These are phyloP conservation scores for Chrysopilus asiliformis DNA, from an alignment of 2,888 invertebrate genomes.

Conservation along the genomic window DNA sequence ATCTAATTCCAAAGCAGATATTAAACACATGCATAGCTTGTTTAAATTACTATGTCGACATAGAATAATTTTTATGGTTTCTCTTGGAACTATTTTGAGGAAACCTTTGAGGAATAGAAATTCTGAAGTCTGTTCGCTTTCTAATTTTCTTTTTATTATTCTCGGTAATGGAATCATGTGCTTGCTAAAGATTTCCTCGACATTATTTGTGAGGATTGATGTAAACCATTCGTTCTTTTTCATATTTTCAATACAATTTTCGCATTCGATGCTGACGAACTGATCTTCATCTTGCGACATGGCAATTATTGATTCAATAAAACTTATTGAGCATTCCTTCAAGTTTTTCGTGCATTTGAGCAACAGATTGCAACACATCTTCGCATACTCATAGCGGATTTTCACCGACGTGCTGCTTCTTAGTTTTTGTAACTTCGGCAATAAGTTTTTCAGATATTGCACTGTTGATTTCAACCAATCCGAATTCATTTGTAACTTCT, in stretches of 20 bases:
- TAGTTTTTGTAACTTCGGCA: too few species aligned
- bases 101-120: slow-evolving; percentile 56
- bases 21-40: slow-evolving; percentile 42
- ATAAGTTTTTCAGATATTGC: slow-evolving; percentile 22
- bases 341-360: slow-evolving; percentile 50
- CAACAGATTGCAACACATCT: slow-evolving; percentile 44
- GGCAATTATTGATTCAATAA: slow-evolving; percentile 53
- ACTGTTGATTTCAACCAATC: slow-evolving; percentile 36
- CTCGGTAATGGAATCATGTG: slow-evolving; percentile 49
- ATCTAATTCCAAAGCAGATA: slow-evolving; percentile 42
- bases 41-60: slow-evolving; percentile 40
- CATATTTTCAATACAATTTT: slow-evolving; percentile 33
- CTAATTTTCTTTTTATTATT: slow-evolving; percentile 51
- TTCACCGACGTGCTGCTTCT: slow-evolving; percentile 45
- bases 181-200: slow-evolving; percentile 12
- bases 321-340: slow-evolving; percentile 43
- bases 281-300: slow-evolving; percentile 51
- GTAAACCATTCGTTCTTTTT: slow-evolving; percentile 20
- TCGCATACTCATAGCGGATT: slow-evolving; percentile 49
- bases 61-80: slow-evolving; percentile 44
- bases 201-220: slow-evolving; percentile 12
- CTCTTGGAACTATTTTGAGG: slow-evolving; percentile 42
- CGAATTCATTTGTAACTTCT: slow-evolving; percentile 20
- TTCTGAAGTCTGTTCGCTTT: slow-evolving; percentile 45
- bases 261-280: slow-evolving; percentile 38